Conservation (phyloP, 2,888 invertebrate species). For the Calephelis perditalis region DNA sequence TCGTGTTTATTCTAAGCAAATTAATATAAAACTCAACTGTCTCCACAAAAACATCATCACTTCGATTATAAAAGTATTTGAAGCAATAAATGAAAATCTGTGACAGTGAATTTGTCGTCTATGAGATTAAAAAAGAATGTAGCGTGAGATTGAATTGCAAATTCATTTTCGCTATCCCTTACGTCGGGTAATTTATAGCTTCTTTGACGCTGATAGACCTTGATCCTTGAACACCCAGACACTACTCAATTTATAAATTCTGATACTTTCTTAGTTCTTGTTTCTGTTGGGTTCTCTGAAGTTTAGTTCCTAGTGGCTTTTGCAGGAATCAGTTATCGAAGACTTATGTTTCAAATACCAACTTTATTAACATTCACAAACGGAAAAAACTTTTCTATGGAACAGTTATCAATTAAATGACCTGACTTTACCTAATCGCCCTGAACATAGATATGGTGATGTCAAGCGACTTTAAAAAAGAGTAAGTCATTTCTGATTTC, state of each 20-base stretch:
- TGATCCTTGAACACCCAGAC: no score
- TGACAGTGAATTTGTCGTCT: constrained; percentile 70
- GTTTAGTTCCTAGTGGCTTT: no score
- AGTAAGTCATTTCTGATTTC: neutral
- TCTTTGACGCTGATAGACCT: constrained; percentile 42
- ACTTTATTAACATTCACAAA: no score
- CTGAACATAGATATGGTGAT: constrained; percentile 4
- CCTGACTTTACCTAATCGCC: no score
- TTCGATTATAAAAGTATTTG: constrained; percentile 47
- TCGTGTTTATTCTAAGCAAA: constrained; percentile 25
- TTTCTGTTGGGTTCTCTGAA: no score
- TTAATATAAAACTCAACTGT: constrained; percentile 21
- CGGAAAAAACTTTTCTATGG: no score
- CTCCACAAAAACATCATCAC: constrained; percentile 48
- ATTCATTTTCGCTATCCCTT: constrained; percentile 55
- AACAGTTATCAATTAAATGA: no score
- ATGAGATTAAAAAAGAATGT: constrained; percentile 72
- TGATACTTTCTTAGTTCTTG: no score
- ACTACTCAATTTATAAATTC: no score
- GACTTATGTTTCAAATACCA: no score
- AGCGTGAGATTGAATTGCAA: constrained; percentile 69
- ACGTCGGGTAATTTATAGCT: constrained; percentile 53
- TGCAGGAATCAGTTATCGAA: no score
- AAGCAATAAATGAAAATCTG: constrained; percentile 58
- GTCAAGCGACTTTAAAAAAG: constrained; percentile 2